These are phyloP conservation scores for Parelbella ahira DNA, from an alignment of 2,888 invertebrate genomes.

Conservation along the genomic window DNA sequence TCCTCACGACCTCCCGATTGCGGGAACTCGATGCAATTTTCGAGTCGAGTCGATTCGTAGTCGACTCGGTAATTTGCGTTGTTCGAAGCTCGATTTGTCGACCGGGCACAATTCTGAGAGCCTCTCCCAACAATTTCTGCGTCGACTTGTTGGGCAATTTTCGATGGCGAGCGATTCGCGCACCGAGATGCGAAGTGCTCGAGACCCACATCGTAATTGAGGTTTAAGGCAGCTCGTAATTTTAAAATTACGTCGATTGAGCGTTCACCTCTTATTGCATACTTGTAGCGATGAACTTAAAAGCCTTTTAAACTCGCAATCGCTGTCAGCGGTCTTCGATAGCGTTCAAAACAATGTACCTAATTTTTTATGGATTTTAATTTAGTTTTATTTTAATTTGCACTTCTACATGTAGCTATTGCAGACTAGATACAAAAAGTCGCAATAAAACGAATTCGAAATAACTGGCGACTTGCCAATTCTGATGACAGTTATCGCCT, in stretches of 20 bases:
- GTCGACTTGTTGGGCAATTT: constrained; percentile 65
- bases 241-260: constrained; percentile 72
- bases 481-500: constrained; percentile 28
- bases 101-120: constrained; percentile 58
- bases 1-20: constrained; percentile 66
- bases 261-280: constrained; percentile 57
- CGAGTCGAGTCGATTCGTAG: constrained; percentile 50
- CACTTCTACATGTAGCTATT: too few relatives aligned
- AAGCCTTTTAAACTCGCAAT: constrained; percentile 47
- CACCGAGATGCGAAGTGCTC: constrained; percentile 51
- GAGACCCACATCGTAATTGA: constrained; percentile 58
- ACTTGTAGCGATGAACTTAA: constrained; percentile 44
- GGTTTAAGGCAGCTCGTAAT: constrained; percentile 69
- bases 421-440: too few relatives aligned
- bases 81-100: constrained; percentile 65
- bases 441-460: constrained; percentile 4
- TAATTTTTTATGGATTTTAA: constrained; percentile 3
- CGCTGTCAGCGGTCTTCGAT: constrained; percentile 29
- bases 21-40: constrained; percentile 63
- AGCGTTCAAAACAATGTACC: background rate
- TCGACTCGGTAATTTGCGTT: constrained; percentile 66
- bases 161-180: constrained; percentile 55
- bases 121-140: constrained; percentile 59
- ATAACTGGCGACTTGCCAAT: constrained; percentile 23
- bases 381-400: constrained; percentile 1